Percentiles rank a stretch among this genome's conserved stretches.
Evolutionary conservation across 2,888 invertebrate species (phyloP).

Genomic region (Plusia festucae): DNA sequence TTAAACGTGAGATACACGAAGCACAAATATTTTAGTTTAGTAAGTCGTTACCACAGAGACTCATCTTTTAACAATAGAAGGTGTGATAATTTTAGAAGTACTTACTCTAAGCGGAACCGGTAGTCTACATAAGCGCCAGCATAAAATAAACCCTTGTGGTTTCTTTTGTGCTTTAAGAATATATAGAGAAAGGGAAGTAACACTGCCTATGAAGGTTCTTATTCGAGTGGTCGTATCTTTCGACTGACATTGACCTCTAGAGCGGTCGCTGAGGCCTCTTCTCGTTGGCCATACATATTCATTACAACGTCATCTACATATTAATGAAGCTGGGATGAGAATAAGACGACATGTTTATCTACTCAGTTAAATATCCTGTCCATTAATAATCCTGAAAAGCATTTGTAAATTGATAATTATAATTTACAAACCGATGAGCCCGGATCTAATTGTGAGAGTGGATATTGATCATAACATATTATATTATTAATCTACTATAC

Average conservation of each 20-base stretch:
- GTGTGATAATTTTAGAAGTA: constrained; percentile 62
- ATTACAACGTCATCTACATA: constrained; percentile 79
- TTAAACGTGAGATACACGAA: constrained; percentile 25
- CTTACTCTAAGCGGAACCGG: constrained; percentile 72
- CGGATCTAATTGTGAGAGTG: constrained; percentile 1
- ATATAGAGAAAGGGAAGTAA: constrained; percentile 65
- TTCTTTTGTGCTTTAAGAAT: constrained; percentile 59
- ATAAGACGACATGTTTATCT: constrained; percentile 65
- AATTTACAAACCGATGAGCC: constrained; percentile 5
- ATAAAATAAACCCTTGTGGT: constrained; percentile 63
- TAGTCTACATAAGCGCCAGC: constrained; percentile 62
- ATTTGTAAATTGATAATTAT: constrained; percentile 13
- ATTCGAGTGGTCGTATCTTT: constrained; percentile 68
- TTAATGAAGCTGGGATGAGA: constrained; percentile 73
- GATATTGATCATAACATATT: constrained; percentile 1
- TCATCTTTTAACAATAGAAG: constrained; percentile 52
- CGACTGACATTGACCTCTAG: constrained; percentile 84
- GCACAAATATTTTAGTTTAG: constrained; percentile 44
- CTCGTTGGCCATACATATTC: constrained; percentile 79
- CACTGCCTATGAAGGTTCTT: constrained; percentile 65
- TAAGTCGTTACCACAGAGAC: constrained; percentile 59
- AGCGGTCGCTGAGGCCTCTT: constrained; percentile 78
- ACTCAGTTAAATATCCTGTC: constrained; percentile 46
- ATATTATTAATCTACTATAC: constrained; percentile 4
- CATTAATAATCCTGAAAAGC: constrained; percentile 45